Evolutionary conservation across 2,888 invertebrate species (phyloP).

Genomic region (Drosophila rellima): DNA sequence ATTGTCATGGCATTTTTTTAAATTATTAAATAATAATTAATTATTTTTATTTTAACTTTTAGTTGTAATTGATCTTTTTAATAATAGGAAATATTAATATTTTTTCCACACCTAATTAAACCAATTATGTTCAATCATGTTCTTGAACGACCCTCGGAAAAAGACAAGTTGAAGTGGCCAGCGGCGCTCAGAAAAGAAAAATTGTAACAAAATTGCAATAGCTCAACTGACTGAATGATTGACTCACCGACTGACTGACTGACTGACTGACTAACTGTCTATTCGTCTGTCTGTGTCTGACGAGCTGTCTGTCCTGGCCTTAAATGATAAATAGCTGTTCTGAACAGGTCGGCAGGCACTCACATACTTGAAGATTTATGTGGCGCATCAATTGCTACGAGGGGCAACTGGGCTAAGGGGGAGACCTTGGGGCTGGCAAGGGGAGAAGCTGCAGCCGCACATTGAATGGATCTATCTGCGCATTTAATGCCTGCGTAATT

Average conservation of each 20-base stretch:
- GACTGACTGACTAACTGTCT: constrained; percentile 18
- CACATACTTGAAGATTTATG: constrained; percentile 77
- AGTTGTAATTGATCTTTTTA: no score
- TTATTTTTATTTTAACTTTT: no score
- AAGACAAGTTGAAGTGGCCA: constrained; percentile 62
- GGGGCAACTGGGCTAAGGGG: constrained; percentile 1
- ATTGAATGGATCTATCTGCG: constrained; percentile 64
- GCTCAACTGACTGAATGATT: constrained; percentile 67
- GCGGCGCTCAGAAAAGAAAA: constrained; percentile 71
- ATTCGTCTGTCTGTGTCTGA: constrained; percentile 36
- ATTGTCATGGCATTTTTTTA: no score
- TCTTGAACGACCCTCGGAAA: constrained; percentile 38
- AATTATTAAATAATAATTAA: no score
- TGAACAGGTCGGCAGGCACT: constrained; percentile 61
- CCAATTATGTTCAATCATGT: background rate
- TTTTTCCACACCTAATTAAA: background rate
- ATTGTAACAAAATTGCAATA: constrained; percentile 79
- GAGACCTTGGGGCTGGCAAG: background rate
- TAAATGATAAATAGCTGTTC: constrained; percentile 64
- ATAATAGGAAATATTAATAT: no score
- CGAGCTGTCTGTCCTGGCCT: constrained; percentile 44
- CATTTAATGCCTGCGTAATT: constrained; percentile 80
- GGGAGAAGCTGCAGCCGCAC: constrained; percentile 25
- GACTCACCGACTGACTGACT: constrained; percentile 58
- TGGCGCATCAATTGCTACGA: constrained; percentile 72